phyloP scores from a whole-genome alignment of 2,888 invertebrate genomes.

The Furcula furcula region DNA sequence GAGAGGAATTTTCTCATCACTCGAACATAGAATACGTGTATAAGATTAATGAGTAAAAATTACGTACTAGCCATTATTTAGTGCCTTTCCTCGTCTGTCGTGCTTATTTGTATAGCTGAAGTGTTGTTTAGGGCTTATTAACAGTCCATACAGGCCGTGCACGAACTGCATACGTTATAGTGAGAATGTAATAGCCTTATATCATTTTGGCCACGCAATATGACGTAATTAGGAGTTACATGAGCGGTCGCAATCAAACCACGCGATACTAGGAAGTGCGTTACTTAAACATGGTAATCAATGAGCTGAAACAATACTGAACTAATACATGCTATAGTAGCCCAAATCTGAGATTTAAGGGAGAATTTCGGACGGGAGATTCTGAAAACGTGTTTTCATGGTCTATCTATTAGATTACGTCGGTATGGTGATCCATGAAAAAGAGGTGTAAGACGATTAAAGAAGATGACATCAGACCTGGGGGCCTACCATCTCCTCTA shows the following conservation, averaged over 20 bases:
- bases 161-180: conserved; percentile 46
- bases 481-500: no score
- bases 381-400: no score
- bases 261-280: conserved; percentile 52
- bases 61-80: conserved; percentile 27
- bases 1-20: no score
- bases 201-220: conserved; percentile 74
- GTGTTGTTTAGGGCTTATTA: conserved; percentile 39
- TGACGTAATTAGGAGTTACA: conserved; percentile 74
- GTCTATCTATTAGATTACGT: no score
- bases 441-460: no score
- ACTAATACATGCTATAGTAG: no score
- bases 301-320: conserved; percentile 51
- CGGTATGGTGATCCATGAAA: no score
- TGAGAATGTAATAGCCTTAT: conserved; percentile 67
- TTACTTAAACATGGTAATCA: conserved; percentile 45
- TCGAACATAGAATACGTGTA: no score
- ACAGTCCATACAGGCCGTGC: conserved; percentile 37
- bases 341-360: no score
- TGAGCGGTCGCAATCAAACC: conserved; percentile 41
- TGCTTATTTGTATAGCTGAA: conserved; percentile 36
- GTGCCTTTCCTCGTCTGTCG: conserved; percentile 12
- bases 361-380: no score
- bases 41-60: conserved; percentile 32
- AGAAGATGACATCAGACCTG: no score